Evolutionary conservation across 1,140 invertebrate genomes (phyloP), one percentile per base, ranked within the genome.

Genomic region (Zaprionus capensis): DNA sequence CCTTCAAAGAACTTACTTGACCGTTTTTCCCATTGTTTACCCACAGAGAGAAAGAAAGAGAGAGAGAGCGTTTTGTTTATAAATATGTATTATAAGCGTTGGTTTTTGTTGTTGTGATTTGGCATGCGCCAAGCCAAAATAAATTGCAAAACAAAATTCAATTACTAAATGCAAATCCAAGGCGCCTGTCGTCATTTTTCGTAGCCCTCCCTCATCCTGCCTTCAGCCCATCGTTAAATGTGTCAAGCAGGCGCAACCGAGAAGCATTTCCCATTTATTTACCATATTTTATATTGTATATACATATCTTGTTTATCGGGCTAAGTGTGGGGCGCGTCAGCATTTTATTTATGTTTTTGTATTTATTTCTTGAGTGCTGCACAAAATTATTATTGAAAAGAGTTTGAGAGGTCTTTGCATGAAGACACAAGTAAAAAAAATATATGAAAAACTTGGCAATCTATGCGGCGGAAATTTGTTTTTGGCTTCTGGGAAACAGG

Each of bases 111-210:
- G 17, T 36, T 28, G 46, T 24, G 38, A n/a, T 61, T 88, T 88
- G 84, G 84, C 84, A 87, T 83, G 73, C 26, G 66, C 34, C 20
- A 20, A 72, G 66, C 46, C 51, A 68, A 82, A 85, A 86, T 85
- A 87, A 88, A 88, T 88, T 88, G 68, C 78, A 88, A 83, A 87
- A 87, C 84, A 87, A 84, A 88, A 87, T 87, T 87, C 84, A 87
- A 87, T 87, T 87, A 87, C 84, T 63, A 88, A 87, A 87, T 87
- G 84, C 84, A 87, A 87, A 88, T 87, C 68, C 62, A 72, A 79
- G 76, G 58, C 82, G 63, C 49, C 65, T 51, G 46, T 65, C 56
- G 67, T 66, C 67, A 49, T 20, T 53, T 61, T 20, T 46, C 41
- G 5, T 46, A 46, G 62, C 20, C 4, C n/a, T 12, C 14, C 9